Evolutionary conservation across 2,888 invertebrate genomes (phyloP), one percentile per base, ranked within the genome.

Genomic region (Hypomecis atomaria): DNA sequence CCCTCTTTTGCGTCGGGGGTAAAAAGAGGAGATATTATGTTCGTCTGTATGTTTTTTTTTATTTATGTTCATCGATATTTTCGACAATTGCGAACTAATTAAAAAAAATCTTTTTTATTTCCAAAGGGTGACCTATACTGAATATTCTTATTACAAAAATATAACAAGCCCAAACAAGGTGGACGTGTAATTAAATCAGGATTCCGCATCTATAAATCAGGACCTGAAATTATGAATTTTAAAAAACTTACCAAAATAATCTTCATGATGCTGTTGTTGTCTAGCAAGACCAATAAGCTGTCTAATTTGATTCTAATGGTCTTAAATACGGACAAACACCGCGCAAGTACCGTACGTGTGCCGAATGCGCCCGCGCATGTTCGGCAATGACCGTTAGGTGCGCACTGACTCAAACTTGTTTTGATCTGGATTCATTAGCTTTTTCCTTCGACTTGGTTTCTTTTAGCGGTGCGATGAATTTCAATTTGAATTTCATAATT

Each of bases 241-340:
- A 23, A 23, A 23, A 23, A 23, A 57, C 62, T 57, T 47, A 62
- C 62, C 62, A 42, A 53, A 13, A 37, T 53, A 33, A 44, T 11
- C 43, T 47, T 62, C 62, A 62, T 57, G 47, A 0, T 56, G 55
- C 10, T 48, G 37, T 55, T 50, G 23, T 23, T 23, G 23, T 38
- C 50, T 42, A 7, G 8, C 7, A 36, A 37, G 23, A 40, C 40
- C 6, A 37, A n/a, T 59, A 38, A 6, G 34, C 9, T 9, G 56
- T 11, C 10, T 53, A 38, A 37, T n/a, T 44, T 5, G 11, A 34
- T 33, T 36, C 6, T 36, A 49, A 37, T 34, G 44, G 40, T 36
- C 57, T 62, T 62, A 52, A 52, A 62, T 62, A 62, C 62, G 6
- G 38, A 37, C 4, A 44, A 38, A 40, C 34, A 42, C 23, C 9